Evolutionary conservation across 2,888 invertebrate species (phyloP).

Genomic region (Silvanus unidentatus): DNA sequence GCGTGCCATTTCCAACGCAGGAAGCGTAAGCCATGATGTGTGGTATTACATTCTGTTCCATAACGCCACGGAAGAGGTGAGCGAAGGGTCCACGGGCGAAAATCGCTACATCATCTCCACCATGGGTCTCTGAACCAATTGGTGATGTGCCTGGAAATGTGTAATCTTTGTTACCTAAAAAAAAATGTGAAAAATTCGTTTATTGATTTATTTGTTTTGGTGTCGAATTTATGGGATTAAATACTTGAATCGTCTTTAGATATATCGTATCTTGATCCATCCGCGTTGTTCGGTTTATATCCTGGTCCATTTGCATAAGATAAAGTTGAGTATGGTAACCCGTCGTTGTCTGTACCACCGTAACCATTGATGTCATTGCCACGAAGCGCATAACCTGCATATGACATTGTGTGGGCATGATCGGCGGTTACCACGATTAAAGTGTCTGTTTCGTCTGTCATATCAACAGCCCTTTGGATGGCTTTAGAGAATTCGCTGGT

Average conservation of each 20-base stretch:
- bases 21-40: constrained; percentile 69
- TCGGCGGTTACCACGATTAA: constrained; percentile 72
- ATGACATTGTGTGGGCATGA: constrained; percentile 69
- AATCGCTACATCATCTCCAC: constrained; percentile 75
- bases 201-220: neutral
- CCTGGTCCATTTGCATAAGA: constrained; percentile 70
- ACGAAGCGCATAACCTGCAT: constrained; percentile 65
- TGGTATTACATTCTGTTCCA: constrained; percentile 74
- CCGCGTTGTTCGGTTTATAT: constrained; percentile 39
- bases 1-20: constrained; percentile 59
- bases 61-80: constrained; percentile 71
- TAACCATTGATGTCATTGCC: constrained; percentile 53
- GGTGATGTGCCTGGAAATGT: constrained; percentile 58
- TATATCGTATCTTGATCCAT: constrained; percentile 52
- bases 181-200: neutral
- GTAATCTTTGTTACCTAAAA: constrained; percentile 46
- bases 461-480: constrained; percentile 54
- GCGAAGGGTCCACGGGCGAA: constrained; percentile 74
- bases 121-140: constrained; percentile 58
- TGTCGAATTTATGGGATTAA: constrained; percentile 12
- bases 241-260: constrained; percentile 44
- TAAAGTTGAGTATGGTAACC: constrained; percentile 57
- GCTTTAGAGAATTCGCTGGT: constrained; percentile 58
- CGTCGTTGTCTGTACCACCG: constrained; percentile 48
- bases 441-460: constrained; percentile 63